Evolutionary conservation across 1,140 invertebrate species (phyloP).

Genomic region (Panagrolaimus sp.): DNA sequence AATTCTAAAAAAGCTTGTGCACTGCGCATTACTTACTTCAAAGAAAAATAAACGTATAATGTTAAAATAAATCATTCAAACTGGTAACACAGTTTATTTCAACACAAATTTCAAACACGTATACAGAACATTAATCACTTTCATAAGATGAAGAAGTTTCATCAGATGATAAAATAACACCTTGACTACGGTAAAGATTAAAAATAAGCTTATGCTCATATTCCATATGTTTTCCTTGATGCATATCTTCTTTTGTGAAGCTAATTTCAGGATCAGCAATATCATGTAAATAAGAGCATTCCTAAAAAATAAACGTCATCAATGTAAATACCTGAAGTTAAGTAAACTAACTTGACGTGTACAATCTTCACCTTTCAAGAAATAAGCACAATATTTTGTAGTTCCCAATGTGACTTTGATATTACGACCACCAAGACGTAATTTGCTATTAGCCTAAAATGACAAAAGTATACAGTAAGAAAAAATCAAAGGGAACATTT

Average conservation of each 20-base stretch:
- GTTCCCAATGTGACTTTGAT: slow-evolving; percentile 96
- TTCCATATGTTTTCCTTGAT: slow-evolving; percentile 79
- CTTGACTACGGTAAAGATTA: neutral
- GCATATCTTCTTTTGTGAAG: slow-evolving; percentile 99
- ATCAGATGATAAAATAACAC: too few species aligned
- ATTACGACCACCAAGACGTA: slow-evolving; percentile 83
- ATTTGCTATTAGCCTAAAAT: slow-evolving; percentile 85
- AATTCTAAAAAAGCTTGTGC: too few species aligned
- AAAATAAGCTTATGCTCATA: neutral
- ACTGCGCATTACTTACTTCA: too few species aligned
- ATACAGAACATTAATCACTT: too few species aligned
- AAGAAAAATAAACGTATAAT: too few species aligned
- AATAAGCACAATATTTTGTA: slow-evolving; percentile 99
- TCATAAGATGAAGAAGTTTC: too few species aligned
- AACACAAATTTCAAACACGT: too few species aligned
- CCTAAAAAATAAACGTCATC: slow-evolving; percentile 64
- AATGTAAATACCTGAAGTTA: too few species aligned
- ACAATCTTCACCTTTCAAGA: slow-evolving; percentile 92
- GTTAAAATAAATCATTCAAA: too few species aligned
- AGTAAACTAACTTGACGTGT: slow-evolving; percentile 68
- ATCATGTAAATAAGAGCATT: slow-evolving; percentile 99
- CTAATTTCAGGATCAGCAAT: slow-evolving; percentile 89
- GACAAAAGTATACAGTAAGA: neutral
- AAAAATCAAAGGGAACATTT: neutral
- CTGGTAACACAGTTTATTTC: too few species aligned